Conservation (phyloP, 2,888 invertebrate species). For the Euzophera pinguis region DNA sequence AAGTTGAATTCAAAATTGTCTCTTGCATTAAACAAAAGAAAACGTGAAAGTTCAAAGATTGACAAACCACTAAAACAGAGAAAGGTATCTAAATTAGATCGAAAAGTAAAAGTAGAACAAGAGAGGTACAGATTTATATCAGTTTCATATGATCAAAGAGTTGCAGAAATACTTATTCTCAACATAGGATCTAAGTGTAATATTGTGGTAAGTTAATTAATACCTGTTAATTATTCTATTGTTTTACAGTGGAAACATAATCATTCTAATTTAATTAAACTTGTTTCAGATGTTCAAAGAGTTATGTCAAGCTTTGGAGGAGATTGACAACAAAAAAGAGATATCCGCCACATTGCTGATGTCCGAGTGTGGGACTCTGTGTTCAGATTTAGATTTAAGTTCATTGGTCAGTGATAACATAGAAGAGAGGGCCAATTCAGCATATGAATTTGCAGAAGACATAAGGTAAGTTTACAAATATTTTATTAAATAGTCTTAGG, state of each 20-base stretch:
- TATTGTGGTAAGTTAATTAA: conserved; percentile 45
- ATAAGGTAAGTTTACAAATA: no score
- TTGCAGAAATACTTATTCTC: conserved; percentile 60
- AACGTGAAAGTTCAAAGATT: conserved; percentile 50
- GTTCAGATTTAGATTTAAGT: conserved; percentile 90
- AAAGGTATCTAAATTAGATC: conserved; percentile 36
- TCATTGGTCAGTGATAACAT: conserved; percentile 81
- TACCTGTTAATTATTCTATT: no score
- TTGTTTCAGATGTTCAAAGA: conserved; percentile 86
- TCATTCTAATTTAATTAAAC: conserved; percentile 1
- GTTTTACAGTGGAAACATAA: no score
- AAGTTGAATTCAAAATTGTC: conserved; percentile 69
- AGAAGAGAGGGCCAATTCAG: conserved; percentile 81
- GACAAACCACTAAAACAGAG: conserved; percentile 62
- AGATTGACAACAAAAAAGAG: conserved; percentile 53
- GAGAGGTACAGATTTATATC: conserved; percentile 47
- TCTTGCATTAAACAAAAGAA: conserved; percentile 67
- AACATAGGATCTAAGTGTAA: conserved; percentile 46
- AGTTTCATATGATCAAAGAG: conserved; percentile 48
- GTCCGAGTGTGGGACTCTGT: conserved; percentile 87
- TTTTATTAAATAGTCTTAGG: no score
- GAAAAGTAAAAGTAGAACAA: conserved; percentile 21
- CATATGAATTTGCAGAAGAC: conserved; percentile 84
- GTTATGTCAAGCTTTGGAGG: conserved; percentile 83
- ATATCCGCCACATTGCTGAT: conserved; percentile 85